Evolutionary conservation across 2,113 vertebrate species (phyloP), one percentile per base, ranked within the genome.

Genomic region (Odocoileus hemionus): DNA sequence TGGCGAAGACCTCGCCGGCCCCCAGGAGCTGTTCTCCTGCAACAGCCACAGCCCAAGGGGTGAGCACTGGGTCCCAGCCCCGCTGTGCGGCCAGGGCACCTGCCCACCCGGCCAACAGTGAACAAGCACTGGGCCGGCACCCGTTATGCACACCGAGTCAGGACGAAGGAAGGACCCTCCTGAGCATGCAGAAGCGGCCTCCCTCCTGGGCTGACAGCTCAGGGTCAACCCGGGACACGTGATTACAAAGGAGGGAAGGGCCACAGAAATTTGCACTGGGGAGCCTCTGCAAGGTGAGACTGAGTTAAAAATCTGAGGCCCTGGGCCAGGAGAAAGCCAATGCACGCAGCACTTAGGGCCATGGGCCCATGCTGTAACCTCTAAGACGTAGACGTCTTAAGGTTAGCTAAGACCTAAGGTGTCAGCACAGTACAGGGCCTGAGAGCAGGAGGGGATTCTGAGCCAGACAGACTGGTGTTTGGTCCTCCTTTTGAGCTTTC

Each of bases 1-100:
- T 99, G n/a, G 98, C 98, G 93, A 99, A 99, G 43, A 99, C 99
- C 96, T 99, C 99, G 0, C 99, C 99, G 0, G 99, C 99, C 97
- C 99, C 99, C 93, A 99, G 98, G 97, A 99, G 94, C 96, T 99
- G 99, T 91, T 99, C 99, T 86, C 99, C 99, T 99, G 93, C 91
- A 98, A 98, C 25, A 98, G 94, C 36, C 97, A 70, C 11, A 36
- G 15, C 52, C 64, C 15, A 1, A 11, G 6, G 10, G 45, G 47
- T 97, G 17, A 97, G 58, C 19, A 6, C 30, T 30, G 43, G 47
- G 23, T 23, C 78, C 57, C 39, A 39, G 36, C 9, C 30, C 23
- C 2, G 1, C 2, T 25, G 30, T 16, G 84, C 2, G 6, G 61
- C 54, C 64, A 91, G 33, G 78, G 70, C 4, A 19, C 28, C 15